Base-by-base conservation (phyloP, 2,888 invertebrate species). In the Idaea biselata region DNA sequence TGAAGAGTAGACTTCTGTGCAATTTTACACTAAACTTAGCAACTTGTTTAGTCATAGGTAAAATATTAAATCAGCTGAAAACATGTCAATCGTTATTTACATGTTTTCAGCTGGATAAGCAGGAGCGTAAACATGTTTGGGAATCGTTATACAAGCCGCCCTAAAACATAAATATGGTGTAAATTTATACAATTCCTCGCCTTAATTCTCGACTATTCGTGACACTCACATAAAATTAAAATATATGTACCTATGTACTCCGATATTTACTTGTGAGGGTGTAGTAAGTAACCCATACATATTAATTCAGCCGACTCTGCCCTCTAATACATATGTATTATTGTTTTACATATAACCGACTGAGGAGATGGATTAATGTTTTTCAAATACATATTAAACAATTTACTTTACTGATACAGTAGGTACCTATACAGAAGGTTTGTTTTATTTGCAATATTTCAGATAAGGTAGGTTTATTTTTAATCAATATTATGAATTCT, bases 291-390 rank as follows among this genome's bases (percentile, higher is more conserved):
- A 11, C 53, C 60, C 66, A 66, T 63, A 60, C 66, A 66, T 66
- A 66, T 44, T 44, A 44, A 44, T 44, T 44, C 44, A 44, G 11
- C 11, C 44, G 44, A 44, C 44, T 44, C 44, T 44, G 14, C 44
- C 44, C 44, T 44, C 44, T 44, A 44, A 66, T 66, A 58, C 66
- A 66, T 66, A 66, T 66, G 63, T 32, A 66, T 58, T 16, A 44
- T 58, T 63, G 63, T 63, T 66, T 66, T 58, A 63, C 66, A 63
- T 66, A 61, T 55, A 16, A 44, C 44, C 44, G 44, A 14, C 57
- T 55, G 59, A 33, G 55, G 58, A 58, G 60, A 63, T 64, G 61
- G 61, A 59, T 57, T 17, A 59, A 62, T 67, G 63, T 67, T 63
- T 64, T 61, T 58, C 61, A 63, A 67, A 63, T 44, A 44, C 8